Base-by-base conservation (phyloP, 2,888 invertebrate genomes). In the Chrysotoxum bicinctum region DNA sequence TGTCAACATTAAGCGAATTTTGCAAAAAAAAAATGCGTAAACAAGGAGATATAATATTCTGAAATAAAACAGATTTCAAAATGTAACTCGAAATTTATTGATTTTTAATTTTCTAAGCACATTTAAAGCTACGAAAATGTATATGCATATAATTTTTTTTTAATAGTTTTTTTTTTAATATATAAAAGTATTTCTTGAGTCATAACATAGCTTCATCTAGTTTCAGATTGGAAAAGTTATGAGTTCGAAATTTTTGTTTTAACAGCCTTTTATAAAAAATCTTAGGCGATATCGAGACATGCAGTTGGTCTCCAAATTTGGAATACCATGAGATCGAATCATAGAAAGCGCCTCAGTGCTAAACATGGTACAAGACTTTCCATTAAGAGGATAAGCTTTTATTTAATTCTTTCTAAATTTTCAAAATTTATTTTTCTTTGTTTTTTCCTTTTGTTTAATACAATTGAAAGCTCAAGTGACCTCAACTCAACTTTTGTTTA, bases 41-140 rank as follows among this genome's bases (percentile, higher is more conserved):
- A 50, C 23, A 35, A 40, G 4, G 26, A 52, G 14, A 40, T 54
- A 35, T 21, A 54, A 16, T 58, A 43, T 45, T 64, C 32, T 45
- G 3, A 58, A 40, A 64, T 16, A 16, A 64, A 64, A 45, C 43
- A 45, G 14, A 35, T 45, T 56, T 50, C 35, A 66, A 48, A 35
- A 48, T 40, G 1, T 62, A 68, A 35, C 16, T 40, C n/a, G 21
- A n/a, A 30, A 1, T 23, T 48, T 16, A 21, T 23, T 30, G 8
- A 9, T 56, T 75, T 68, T 68, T 40, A 32, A 32, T 37, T 50
- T 62, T 82, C 74, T 82, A 86, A 82, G 74, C 73, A 86, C 86
- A 86, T 86, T 77, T 82, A 86, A 82, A 86, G 82, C 82, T 82
- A 82, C 64, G 73, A 82, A 84, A 82, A 82, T 74, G 62, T 81